Evolutionary conservation across 2,113 vertebrate genomes (phyloP), one percentile per base, ranked within the genome.

Genomic region (Chionis minor): DNA sequence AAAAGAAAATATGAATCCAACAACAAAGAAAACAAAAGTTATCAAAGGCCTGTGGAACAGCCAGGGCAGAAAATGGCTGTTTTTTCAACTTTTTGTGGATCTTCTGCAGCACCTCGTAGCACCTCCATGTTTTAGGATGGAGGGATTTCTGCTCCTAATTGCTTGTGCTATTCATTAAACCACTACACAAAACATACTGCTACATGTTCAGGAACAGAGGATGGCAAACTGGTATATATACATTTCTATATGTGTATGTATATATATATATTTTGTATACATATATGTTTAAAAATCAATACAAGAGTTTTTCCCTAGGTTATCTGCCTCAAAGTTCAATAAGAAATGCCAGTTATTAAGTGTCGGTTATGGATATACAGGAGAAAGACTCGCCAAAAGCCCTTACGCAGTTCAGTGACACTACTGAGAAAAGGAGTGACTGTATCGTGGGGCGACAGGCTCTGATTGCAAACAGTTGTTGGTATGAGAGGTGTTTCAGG

Each of bases 241-340:
- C 18, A 6, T 38, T 11, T 18, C 13, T 9, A 16, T 12, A 26
- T 5, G 13, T 5, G 12, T 4, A 15, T 6, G 4, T 21, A 6
- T 21, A 11, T 20, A 17, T 40, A 9, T n/a, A 10, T 54, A 23
- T 33, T 5, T 19, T 6, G 59, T 20, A 16, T 51, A 20, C 14
- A 35, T 14, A 10, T 27, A 1, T 28, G 2, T 45, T 80, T 72
- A 59, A 78, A 90, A 88, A 92, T 49, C 14, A 55, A 3, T 8
- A 40, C 24, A 59, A 33, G 13, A 70, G 8, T 33, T 78, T 49
- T 86, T 8, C 11, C 78, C 22, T 66, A 26, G 7, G 3, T 84
- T 86, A 40, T 62, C n/a, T 55, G 4, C 42, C 62, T 94, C 35
- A 15, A 85, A 86, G 26, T 27, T 69, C 40, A 45, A 12, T 35